Conservation (phyloP, 2,113 vertebrate species). For the Illadopsis cleaveri region DNA sequence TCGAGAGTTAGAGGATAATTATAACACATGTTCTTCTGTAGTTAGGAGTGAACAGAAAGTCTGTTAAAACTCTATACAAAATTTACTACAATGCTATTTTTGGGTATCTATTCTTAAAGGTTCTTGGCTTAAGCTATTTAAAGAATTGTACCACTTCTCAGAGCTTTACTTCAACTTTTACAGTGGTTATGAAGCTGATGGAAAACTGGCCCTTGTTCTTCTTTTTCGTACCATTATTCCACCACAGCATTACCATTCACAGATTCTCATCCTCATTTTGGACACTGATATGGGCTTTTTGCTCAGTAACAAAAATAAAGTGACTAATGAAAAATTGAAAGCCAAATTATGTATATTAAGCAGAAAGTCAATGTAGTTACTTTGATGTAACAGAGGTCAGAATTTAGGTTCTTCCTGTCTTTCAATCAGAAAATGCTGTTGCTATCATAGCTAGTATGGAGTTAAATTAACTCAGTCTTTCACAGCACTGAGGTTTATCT, state of each 20-base stretch:
- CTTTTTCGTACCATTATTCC: background rate
- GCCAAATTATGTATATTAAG: background rate
- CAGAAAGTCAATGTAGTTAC: background rate
- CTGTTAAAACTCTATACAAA: background rate
- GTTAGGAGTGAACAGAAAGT: background rate
- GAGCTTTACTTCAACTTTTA: constrained; percentile 26
- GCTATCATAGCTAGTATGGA: background rate
- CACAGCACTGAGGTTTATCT: background rate
- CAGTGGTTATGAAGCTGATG: constrained; percentile 24
- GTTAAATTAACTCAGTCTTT: background rate
- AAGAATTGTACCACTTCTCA: constrained; percentile 43
- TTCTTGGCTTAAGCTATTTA: constrained; percentile 55
- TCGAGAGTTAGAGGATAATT: background rate
- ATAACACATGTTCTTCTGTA: background rate
- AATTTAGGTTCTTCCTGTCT: background rate
- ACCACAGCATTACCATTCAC: background rate
- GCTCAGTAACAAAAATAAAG: background rate
- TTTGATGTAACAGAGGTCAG: background rate
- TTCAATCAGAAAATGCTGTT: background rate
- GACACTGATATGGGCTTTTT: background rate
- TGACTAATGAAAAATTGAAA: background rate
- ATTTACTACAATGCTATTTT: constrained; percentile 59
- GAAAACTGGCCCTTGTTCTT: constrained; percentile 13
- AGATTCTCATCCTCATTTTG: background rate
- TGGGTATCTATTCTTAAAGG: constrained; percentile 38